Evolutionary conservation across 2,113 vertebrate species (phyloP).

Genomic region (Dromiciops gliroides): DNA sequence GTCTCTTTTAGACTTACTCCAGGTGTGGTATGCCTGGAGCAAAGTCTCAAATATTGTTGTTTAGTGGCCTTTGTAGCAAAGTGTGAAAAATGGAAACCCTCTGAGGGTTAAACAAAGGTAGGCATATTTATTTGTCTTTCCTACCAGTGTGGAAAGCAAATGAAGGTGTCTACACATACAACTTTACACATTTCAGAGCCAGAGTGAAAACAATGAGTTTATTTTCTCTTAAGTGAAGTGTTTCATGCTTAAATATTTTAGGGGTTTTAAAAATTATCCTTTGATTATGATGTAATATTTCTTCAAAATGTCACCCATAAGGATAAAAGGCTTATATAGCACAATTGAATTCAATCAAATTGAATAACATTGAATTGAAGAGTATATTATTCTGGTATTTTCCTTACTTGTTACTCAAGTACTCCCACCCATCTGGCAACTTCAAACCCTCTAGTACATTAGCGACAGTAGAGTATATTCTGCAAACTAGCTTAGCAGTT

Average conservation of each 20-base stretch:
- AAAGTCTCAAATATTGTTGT: not conserved
- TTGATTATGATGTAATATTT: not conserved
- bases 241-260: not conserved
- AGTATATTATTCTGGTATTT: not conserved
- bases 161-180: not conserved
- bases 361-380: not conserved
- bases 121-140: not conserved
- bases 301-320: not conserved
- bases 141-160: not conserved
- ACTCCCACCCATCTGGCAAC: not conserved
- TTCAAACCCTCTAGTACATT: not conserved
- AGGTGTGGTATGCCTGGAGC: fast-evolving
- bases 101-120: not conserved
- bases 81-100: not conserved
- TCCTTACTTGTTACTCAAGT: not conserved
- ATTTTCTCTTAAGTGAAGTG: not conserved
- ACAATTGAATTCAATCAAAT: too few species aligned
- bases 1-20: not conserved
- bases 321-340: not conserved
- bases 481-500: not conserved
- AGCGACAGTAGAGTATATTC: not conserved
- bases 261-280: not conserved
- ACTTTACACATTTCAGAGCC: not conserved
- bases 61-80: not conserved
- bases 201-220: not conserved